phyloP scores from a whole-genome alignment of 2,113 vertebrate genomes.

The Todiramphus saurophagus region DNA sequence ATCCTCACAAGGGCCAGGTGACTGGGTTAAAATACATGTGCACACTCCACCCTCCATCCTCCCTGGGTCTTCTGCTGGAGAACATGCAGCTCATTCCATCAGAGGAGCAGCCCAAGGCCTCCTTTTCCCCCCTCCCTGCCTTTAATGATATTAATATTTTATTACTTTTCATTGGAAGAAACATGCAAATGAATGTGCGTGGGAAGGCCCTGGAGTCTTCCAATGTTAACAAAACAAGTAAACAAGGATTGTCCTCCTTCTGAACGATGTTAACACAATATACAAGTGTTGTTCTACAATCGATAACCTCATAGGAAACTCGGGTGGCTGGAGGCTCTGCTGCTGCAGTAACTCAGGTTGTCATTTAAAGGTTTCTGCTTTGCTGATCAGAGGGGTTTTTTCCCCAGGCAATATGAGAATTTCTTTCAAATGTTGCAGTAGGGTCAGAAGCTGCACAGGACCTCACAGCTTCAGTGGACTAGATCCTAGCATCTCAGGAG shows the following conservation, averaged over 20 bases:
- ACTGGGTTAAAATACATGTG: fast-evolving
- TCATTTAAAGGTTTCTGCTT: background rate
- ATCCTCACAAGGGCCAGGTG: no score
- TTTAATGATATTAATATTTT: slow-evolving; percentile 44
- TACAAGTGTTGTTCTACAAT: background rate
- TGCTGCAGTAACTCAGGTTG: background rate
- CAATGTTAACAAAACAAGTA: slow-evolving; percentile 38
- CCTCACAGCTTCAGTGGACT: background rate
- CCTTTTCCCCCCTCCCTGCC: background rate
- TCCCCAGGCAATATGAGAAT: background rate
- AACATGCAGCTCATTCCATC: background rate
- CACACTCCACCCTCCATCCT: background rate
- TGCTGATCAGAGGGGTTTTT: background rate
- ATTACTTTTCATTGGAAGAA: slow-evolving; percentile 6
- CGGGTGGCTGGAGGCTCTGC: background rate
- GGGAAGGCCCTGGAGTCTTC: slow-evolving; percentile 33
- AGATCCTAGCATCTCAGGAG: background rate
- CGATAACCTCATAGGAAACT: background rate
- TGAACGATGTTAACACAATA: background rate
- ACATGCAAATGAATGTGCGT: slow-evolving; percentile 26
- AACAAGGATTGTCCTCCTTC: slow-evolving; percentile 28
- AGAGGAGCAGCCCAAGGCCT: background rate
- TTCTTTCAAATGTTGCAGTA: background rate
- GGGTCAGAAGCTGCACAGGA: background rate
- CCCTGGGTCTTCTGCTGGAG: background rate